These are phyloP conservation scores for Antigone vipio DNA, from an alignment of 2,113 vertebrate species.

Conservation along the genomic window DNA sequence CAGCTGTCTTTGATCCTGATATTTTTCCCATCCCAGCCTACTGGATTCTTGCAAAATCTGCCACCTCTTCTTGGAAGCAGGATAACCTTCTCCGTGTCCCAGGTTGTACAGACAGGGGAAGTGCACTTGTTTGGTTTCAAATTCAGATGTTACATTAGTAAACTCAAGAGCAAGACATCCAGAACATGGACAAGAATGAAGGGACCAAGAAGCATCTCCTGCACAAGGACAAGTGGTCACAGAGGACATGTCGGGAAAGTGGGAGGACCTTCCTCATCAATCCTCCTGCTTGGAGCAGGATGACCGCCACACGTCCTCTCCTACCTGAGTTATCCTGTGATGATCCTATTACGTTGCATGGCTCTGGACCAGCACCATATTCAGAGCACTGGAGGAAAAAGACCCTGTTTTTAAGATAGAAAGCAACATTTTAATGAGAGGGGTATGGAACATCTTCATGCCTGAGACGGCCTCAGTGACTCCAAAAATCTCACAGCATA, in stretches of 20 bases:
- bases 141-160: neutral
- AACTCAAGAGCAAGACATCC: neutral
- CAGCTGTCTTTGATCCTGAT: neutral
- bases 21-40: neutral
- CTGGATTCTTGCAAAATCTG: neutral
- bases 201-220: neutral
- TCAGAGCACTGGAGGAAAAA: neutral
- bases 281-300: neutral
- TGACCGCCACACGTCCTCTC: neutral
- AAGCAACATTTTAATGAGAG: neutral
- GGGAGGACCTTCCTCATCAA: neutral
- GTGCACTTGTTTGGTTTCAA: neutral
- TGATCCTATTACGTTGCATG: neutral
- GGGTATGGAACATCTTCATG: neutral
- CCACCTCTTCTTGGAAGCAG: neutral
- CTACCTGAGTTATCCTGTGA: neutral
- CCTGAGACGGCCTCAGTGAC: neutral
- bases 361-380: neutral
- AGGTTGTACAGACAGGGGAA: neutral
- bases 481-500: neutral
- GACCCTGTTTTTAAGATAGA: neutral
- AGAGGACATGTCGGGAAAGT: neutral
- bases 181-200: neutral
- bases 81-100: neutral
- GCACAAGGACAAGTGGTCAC: neutral